Base-by-base conservation (phyloP, 1,140 invertebrate genomes). In the Proctacanthus coquilletti region DNA sequence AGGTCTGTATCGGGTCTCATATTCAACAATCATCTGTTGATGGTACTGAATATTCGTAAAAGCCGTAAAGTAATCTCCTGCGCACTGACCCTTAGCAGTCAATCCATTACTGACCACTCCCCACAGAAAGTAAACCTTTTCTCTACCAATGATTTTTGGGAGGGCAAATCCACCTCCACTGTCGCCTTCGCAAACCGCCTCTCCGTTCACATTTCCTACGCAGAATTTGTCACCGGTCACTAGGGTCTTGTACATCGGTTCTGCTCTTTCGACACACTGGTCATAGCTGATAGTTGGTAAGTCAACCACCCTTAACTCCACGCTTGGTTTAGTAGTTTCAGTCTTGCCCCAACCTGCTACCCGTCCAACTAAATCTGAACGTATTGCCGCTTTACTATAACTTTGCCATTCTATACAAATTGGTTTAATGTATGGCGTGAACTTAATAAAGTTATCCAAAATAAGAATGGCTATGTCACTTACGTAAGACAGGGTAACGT, bases 271-370 rank as follows among this genome's bases (percentile, higher is more conserved):
- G 6, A 15, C 40, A 42, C 2, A 39, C 18, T 8, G 8, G 18
- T n/a, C n/a, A 35, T 35, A 40, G 15, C 18, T 21, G 27, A 36
- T 10, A 10, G 35, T 35, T n/a, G 38, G 40, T 36, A 48, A 27
- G 11, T 30, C 30, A 10, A 46, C 23, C 30, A 36, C 36, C 40
- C 44, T 41, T 18, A 50, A 21, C 4, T 39, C 43, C 11, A 35
- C 34, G 33, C 35, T 39, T 14, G 40, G 8, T 31, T 27, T 35
- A n/a, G 21, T 18, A 25, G 19, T 41, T 33, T 34, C 47, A 0
- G 36, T 36, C 4, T 49, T 53, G 27, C 61, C 61, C 60, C 61
- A 65, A 10, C 62, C 62, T 0, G 52, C 52, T 8, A 64, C 52
- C 59, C 18, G 19, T 9, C 39, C 29, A n/a, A 15, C 4, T 4